Conservation (phyloP, 2,797 vertebrate species). For the Rhynchonycteris naso region DNA sequence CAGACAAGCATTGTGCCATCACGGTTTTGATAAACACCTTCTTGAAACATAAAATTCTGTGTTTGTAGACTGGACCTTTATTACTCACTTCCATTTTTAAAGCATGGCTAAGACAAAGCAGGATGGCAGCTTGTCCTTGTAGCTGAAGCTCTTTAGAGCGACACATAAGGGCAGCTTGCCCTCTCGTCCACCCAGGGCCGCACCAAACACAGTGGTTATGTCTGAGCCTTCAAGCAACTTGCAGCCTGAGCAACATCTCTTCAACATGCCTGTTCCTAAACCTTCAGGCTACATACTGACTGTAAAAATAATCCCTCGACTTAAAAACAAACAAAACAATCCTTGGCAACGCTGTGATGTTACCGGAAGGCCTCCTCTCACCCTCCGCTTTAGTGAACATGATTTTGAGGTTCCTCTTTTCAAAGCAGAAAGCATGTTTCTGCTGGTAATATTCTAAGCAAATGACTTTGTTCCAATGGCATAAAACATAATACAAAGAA, state of each 20-base stretch:
- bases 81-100: neutral
- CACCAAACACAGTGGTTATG: neutral
- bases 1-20: neutral
- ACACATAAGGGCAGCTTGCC: neutral
- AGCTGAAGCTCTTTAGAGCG: neutral
- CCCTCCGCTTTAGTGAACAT: slow-evolving; percentile 55
- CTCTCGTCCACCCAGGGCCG: neutral
- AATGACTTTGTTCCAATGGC: slow-evolving; percentile 73
- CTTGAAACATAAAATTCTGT: slow-evolving; percentile 31
- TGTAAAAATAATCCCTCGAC: slow-evolving; percentile 31
- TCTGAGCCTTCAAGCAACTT: neutral
- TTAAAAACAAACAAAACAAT: neutral
- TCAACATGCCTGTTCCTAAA: slow-evolving; percentile 5
- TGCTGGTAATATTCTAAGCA: slow-evolving; percentile 46
- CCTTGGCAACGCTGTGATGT: neutral
- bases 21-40: neutral
- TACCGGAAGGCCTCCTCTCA: slow-evolving; percentile 59
- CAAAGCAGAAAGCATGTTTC: slow-evolving; percentile 34
- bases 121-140: neutral
- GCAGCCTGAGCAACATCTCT: neutral
- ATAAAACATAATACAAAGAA: slow-evolving; percentile 76
- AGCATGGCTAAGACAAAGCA: neutral
- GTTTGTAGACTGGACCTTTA: neutral
- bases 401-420: slow-evolving; percentile 58
- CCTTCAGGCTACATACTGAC: slow-evolving; percentile 16